Evolutionary conservation across 2,113 vertebrate species (phyloP), one percentile per base, ranked within the genome.

Genomic region (Syngnathus typhle): DNA sequence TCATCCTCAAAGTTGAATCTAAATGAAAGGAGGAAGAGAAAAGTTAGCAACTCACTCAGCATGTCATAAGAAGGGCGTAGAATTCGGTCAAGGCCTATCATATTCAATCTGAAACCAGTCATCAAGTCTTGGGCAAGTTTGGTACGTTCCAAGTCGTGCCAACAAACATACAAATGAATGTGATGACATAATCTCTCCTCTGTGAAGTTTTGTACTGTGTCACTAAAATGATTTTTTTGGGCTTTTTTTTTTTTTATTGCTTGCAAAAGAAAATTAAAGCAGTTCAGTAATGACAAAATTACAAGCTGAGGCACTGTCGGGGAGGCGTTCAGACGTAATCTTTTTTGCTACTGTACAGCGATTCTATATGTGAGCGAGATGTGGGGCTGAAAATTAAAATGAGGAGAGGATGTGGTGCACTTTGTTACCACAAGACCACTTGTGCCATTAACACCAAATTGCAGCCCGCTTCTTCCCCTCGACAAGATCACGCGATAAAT

Each of bases 1-100:
- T 97, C 94, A 0, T 96, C 91, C 51, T 93, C 86, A 88, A 98
- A 98, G 87, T 97, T 98, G 88, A 98, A 98, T 86, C 96, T 98
- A 73, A 44, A 51, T 8, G 79, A n/a, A 72, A 54, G 41, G 52
- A 82, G n/a, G 71, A 62, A 1, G 1, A 69, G 15, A 73, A 55
- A 1, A 47, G 5, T 12, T 5, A 38, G 44, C 16, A 51, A 51
- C 47, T 51, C 47, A 9, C 8, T 19, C 9, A 7, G 47, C 47
- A n/a, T 51, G 2, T 8, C 47, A n/a, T 4, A n/a, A 51, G 19
- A 3, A 5, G 13, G 15, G 44, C 4, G 13, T 12, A 44, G 16
- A 15, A 6, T 6, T 18, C 46, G 18, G 16, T 16, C 44, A 19
- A 47, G 46, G 46, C 46, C 46, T 19, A 47, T 18, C 46, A 6